Conservation (phyloP, 2,888 invertebrate species). For the Calameuta pallipes region DNA sequence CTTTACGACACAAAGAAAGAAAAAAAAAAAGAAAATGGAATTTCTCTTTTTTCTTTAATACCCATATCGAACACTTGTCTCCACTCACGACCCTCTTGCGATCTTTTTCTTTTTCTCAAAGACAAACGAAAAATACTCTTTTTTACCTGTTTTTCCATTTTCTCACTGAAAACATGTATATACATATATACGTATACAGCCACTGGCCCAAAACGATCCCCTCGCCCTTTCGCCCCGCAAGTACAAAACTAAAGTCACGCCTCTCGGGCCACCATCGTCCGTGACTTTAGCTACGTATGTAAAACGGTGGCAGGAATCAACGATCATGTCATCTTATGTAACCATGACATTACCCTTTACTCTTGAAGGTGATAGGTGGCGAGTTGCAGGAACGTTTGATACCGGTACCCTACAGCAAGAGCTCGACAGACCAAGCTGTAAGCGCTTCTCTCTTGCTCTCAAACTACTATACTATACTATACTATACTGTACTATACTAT, state of each 20-base stretch:
- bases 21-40: no score
- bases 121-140: no score
- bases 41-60: no score
- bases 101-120: no score
- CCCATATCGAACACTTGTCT: no score
- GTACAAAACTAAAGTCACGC: neutral
- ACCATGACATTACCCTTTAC: conserved; percentile 88
- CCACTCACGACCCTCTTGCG: no score
- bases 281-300: neutral
- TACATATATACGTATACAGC: no score
- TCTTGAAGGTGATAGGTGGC: conserved; percentile 99
- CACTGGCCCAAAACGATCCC: no score
- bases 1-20: no score
- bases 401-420: conserved; percentile 99
- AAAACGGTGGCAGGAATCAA: neutral
- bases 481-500: no score
- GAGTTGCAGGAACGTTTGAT: conserved; percentile 99
- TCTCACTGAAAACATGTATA: no score
- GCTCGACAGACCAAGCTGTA: conserved; percentile 99
- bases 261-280: neutral
- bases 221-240: neutral
- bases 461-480: conserved; percentile 66
- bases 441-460: conserved; percentile 77
- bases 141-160: no score
- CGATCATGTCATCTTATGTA: conserved; percentile 63